Evolutionary conservation across 2,888 invertebrate genomes (phyloP).

Genomic region (Megaustenia siamemsis): DNA sequence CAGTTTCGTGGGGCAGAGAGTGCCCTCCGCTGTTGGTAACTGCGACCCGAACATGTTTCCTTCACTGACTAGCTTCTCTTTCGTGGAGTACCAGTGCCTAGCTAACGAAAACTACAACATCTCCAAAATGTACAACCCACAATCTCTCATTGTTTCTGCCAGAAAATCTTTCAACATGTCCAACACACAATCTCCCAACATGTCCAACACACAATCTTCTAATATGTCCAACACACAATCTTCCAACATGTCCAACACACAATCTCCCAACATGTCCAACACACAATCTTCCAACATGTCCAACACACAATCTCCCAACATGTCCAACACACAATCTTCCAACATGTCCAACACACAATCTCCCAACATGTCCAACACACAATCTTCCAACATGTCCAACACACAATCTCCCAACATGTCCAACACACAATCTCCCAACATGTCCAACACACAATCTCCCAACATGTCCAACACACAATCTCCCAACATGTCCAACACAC

Average conservation of each 20-base stretch:
- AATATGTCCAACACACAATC: too few relatives aligned
- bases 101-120: background rate
- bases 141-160: background rate
- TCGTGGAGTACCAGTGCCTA: slow-evolving; percentile 7
- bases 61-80: background rate
- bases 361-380: too few relatives aligned
- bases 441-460: background rate
- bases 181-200: background rate
- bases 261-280: background rate
- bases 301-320: too few relatives aligned
- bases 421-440: background rate
- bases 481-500: too few relatives aligned
- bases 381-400: too few relatives aligned
- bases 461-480: background rate
- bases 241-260: too few relatives aligned
- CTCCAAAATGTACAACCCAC: background rate
- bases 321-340: too few relatives aligned
- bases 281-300: too few relatives aligned
- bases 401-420: background rate
- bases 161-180: background rate
- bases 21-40: background rate
- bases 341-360: too few relatives aligned
- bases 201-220: too few relatives aligned
- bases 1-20: background rate
- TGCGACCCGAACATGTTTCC: slow-evolving; percentile 4